Base-by-base conservation (phyloP, 64 coral and sea anemone species). In the Exaiptasia diaphana region DNA sequence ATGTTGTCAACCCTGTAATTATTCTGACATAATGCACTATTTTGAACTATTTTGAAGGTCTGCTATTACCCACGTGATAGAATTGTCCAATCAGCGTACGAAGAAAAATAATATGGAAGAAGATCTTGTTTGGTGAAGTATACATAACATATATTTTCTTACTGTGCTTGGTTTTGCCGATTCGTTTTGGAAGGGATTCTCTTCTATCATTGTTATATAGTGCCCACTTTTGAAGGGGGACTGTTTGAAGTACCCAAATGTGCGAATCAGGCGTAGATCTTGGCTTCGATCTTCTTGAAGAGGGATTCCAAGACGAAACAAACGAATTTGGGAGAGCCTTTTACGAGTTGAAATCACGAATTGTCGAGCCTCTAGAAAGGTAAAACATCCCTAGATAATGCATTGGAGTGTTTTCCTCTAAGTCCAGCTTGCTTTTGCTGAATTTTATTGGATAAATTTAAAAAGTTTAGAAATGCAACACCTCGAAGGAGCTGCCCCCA, bases 221-320 rank as follows among this genome's bases (percentile, higher is more conserved):
- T 28, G 20, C 69, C 69, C 69, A 27, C 44, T 73, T 49, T 46
- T 29, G 69, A 73, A 73, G 44, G 69, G 69, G 69, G 38, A 73
- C 5, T 23, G 20, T 73, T 73, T 73, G 69, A 42, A 73, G 73
- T 58, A 48, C 64, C 68, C 84, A 68, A 87, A 87, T 87, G 84
- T 73, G 59, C 75, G 84, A 87, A 36, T 87, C 84, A 32, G 84
- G 84, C 50, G 55, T 87, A 31, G 84, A 87, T 87, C 74, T 87
- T 63, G 84, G 64, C 56, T 87, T 87, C 75, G 84, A 87, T 78
- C 73, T 87, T 64, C 73, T 87, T 35, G 64, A 73, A 73, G 69
- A 73, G 20, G 69, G 69, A 73, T 73, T 73, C 26, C 72, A 87
- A 52, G 84, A 76, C 17, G 81, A 85, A 28, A 11, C 27, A 11